Conservation (phyloP, 2,888 invertebrate genomes). For the Leistus spinibarbis region DNA sequence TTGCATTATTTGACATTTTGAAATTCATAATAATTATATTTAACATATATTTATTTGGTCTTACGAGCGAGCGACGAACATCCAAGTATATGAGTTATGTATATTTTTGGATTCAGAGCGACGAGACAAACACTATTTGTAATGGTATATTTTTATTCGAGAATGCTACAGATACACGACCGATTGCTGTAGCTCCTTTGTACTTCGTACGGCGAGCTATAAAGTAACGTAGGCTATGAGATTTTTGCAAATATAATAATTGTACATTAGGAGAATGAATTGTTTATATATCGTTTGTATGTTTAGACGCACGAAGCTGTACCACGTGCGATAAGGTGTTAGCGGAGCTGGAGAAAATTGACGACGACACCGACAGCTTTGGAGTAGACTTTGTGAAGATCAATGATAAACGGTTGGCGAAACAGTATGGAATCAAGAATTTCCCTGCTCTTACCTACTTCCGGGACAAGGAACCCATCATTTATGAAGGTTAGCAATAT, state of each 20-base stretch:
- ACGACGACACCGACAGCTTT: slow-evolving; percentile 93
- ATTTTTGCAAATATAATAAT: neutral
- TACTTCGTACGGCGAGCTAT: too few relatives aligned
- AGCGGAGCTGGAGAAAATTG: slow-evolving; percentile 91
- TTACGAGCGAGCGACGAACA: too few relatives aligned
- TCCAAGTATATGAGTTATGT: too few relatives aligned
- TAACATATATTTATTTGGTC: too few relatives aligned
- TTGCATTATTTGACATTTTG: too few relatives aligned
- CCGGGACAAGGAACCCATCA: slow-evolving; percentile 94
- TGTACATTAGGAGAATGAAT: neutral
- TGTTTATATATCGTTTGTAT: slow-evolving; percentile 36
- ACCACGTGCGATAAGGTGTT: slow-evolving; percentile 90
- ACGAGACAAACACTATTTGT: too few relatives aligned
- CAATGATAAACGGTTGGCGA: slow-evolving; percentile 94
- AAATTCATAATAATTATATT: too few relatives aligned
- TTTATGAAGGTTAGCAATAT: slow-evolving; percentile 80
- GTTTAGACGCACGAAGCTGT: slow-evolving; percentile 87
- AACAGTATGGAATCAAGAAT: slow-evolving; percentile 93
- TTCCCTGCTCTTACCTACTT: slow-evolving; percentile 97
- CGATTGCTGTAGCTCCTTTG: too few relatives aligned
- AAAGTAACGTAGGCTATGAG: too few relatives aligned
- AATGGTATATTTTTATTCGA: too few relatives aligned
- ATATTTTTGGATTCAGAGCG: too few relatives aligned
- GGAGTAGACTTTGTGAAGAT: slow-evolving; percentile 96
- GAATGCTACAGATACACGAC: too few relatives aligned